Percentiles rank a stretch among this genome's conserved stretches.
phyloP scores from a whole-genome alignment of 2,113 vertebrate genomes.

The Bos taurus region DNA sequence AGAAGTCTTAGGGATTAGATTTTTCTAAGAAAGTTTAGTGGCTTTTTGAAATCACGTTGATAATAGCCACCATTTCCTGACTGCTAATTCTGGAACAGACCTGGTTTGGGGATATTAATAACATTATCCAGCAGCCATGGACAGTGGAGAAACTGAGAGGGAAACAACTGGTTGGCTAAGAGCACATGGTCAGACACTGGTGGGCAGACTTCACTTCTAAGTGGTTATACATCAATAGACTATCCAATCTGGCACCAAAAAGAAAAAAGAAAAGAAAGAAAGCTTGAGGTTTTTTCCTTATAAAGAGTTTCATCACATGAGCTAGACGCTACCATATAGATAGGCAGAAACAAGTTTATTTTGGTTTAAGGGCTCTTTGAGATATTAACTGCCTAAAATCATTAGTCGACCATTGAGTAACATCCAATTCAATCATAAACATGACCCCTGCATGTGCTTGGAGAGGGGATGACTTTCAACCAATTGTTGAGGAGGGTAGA shows the following conservation, averaged over 20 bases:
- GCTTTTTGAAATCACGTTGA: neutral
- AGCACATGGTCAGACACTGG: neutral
- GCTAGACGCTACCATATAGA: neutral
- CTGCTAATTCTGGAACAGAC: neutral
- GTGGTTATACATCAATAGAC: neutral
- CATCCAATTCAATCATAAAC: neutral
- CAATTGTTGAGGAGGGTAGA: neutral
- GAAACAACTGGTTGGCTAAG: neutral
- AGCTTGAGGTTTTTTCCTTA: neutral
- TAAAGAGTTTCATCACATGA: neutral
- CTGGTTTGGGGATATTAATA: neutral
- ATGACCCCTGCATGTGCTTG: neutral
- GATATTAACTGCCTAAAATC: neutral
- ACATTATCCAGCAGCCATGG: neutral
- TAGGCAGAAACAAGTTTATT: neutral
- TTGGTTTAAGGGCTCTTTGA: neutral
- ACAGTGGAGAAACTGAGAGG: neutral
- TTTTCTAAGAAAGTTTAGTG: neutral
- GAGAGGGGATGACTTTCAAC: neutral
- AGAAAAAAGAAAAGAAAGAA: neutral
- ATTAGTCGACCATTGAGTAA: neutral
- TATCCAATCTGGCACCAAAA: neutral
- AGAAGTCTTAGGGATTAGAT: neutral
- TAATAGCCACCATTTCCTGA: neutral
- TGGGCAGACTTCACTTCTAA: neutral